Evolutionary conservation across 2,113 vertebrate species (phyloP).

Genomic region (Trogon melanurus): DNA sequence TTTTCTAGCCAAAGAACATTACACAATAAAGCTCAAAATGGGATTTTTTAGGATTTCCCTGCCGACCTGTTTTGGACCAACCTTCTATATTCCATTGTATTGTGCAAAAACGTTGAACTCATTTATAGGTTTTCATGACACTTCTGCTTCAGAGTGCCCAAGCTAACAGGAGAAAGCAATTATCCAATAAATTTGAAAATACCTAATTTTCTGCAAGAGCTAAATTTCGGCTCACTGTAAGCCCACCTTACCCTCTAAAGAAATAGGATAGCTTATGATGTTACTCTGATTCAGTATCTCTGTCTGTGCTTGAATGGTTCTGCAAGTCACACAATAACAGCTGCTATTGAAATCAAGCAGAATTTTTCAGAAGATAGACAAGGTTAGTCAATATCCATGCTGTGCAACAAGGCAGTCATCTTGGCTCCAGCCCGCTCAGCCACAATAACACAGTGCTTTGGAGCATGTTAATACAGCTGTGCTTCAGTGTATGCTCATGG

Average conservation of each 20-base stretch:
- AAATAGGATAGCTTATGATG: background rate
- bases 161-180: background rate
- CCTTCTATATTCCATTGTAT: background rate
- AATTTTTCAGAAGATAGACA: background rate
- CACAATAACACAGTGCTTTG: background rate
- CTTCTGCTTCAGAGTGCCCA: background rate
- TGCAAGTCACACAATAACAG: background rate
- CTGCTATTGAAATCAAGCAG: conserved; percentile 12
- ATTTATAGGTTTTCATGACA: background rate
- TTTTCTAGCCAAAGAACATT: background rate
- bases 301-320: background rate
- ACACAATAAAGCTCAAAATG: background rate
- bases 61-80: background rate
- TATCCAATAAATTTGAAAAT: background rate
- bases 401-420: background rate
- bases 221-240: background rate
- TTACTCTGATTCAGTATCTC: background rate
- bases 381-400: background rate
- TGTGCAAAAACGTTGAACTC: background rate
- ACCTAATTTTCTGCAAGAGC: background rate
- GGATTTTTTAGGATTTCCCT: background rate
- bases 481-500: background rate
- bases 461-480: background rate
- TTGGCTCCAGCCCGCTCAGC: background rate
- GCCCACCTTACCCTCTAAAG: background rate